Evolutionary conservation across 2,797 vertebrate genomes (phyloP).

Genomic region (Chrysocyon brachyurus): DNA sequence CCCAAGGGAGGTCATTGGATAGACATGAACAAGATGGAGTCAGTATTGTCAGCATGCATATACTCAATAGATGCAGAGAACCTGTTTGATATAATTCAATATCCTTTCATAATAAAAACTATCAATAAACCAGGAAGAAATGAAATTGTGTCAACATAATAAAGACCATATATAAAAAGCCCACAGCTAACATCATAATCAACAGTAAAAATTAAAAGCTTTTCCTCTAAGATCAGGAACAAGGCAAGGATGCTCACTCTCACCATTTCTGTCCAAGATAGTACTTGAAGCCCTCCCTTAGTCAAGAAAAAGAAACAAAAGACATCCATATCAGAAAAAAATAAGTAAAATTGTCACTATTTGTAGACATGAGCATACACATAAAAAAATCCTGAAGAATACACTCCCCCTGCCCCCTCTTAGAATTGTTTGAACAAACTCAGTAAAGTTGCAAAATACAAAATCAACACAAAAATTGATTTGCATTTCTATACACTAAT

Average conservation of each 20-base stretch:
- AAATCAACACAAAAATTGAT: not conserved
- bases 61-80: not conserved
- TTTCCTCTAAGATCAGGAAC: not conserved
- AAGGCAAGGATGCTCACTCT: not conserved
- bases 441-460: not conserved
- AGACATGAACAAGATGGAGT: not conserved
- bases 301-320: not conserved
- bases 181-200: not conserved
- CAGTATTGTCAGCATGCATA: not conserved
- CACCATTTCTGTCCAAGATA: not conserved
- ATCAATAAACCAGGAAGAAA: not conserved
- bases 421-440: not conserved
- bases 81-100: not conserved
- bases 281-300: not conserved
- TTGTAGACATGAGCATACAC: not conserved
- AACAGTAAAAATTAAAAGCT: not conserved
- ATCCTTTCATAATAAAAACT: not conserved
- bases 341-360: not conserved
- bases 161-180: not conserved
- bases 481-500: not conserved
- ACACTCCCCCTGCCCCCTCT: not conserved
- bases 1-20: not conserved
- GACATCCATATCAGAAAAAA: not conserved
- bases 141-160: not conserved
- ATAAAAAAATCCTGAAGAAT: not conserved